Base-by-base conservation (phyloP, 1,140 invertebrate species). In the Magallana ariakensis region DNA sequence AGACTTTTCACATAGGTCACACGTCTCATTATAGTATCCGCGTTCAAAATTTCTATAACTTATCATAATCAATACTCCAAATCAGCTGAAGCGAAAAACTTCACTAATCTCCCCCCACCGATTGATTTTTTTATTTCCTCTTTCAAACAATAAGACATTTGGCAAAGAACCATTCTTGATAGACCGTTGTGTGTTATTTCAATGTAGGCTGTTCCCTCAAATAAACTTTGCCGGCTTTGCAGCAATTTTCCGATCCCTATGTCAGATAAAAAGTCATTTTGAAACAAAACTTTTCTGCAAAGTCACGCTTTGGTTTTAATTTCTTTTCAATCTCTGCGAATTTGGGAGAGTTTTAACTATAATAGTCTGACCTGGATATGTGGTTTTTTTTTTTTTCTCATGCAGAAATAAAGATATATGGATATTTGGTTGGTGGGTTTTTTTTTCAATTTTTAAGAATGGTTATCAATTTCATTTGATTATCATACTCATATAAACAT, bases 191-290 rank as follows among this genome's bases (percentile, higher is more conserved):
- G 22, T 19, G 11, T 8, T 75, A 7, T 75, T 75, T 75, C 22
- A 26, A 75, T 26, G 66, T 75, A 26, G 22, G 66, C 22, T 26
- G 10, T 26, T 26, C 19, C 66, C 22, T 1, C 26, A 19, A 75
- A 75, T 75, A 75, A 13, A 19, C 22, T 4, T 26, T 26, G 33
- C 66, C 26, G 66, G 66, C 66, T 75, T 75, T 26, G 5, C 66
- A 26, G 66, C 66, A 75, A 75, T 75, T 75, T 26, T 26, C 66
- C 22, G 66, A 75, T 75, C 19, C 22, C 22, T 13, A 33, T 26
- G 66, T 75, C 66, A 75, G 66, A 75, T 75, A 75, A 75, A 75
- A 26, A 75, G 66, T 75, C 66, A 75, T 26, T 75, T 75, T 75
- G 66, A 75, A 75, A 75, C 66, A 75, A 75, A 33, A 33, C 66